Conservation (phyloP, 2,113 vertebrate genomes). For the Lampris incognitus region DNA sequence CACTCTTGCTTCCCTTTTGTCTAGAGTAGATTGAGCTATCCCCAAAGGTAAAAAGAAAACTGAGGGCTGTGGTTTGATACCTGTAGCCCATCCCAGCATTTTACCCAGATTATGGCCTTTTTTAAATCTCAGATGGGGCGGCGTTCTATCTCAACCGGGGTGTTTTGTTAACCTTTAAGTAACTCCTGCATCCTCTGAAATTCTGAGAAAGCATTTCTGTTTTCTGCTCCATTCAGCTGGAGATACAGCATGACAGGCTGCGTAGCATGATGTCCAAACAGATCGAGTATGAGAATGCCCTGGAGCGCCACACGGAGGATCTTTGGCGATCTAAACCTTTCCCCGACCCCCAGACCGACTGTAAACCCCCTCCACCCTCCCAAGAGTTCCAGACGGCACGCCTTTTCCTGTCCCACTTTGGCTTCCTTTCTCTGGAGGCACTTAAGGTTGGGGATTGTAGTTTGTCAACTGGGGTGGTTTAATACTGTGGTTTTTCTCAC, state of each 20-base stretch:
- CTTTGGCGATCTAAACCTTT: constrained; percentile 87
- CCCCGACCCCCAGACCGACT: constrained; percentile 90
- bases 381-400: constrained; percentile 97
- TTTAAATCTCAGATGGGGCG: too few relatives aligned
- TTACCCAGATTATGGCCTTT: too few relatives aligned
- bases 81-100: too few relatives aligned
- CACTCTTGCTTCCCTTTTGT: too few relatives aligned
- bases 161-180: not conserved
- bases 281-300: constrained; percentile 88
- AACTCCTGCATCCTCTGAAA: not conserved
- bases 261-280: constrained; percentile 91
- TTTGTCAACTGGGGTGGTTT: not conserved
- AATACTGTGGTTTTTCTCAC: not conserved
- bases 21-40: too few relatives aligned
- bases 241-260: constrained; percentile 91
- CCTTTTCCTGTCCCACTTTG: constrained; percentile 95
- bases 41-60: too few relatives aligned
- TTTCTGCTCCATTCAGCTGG: constrained; percentile 80
- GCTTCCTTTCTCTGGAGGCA: constrained; percentile 94
- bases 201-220: not conserved
- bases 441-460: constrained; percentile 85
- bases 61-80: too few relatives aligned
- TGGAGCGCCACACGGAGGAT: constrained; percentile 90
- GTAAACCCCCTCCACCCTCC: constrained; percentile 89
- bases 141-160: too few relatives aligned